Base-by-base conservation (phyloP, 2,113 vertebrate genomes). In the Oxyruncus cristatus region DNA sequence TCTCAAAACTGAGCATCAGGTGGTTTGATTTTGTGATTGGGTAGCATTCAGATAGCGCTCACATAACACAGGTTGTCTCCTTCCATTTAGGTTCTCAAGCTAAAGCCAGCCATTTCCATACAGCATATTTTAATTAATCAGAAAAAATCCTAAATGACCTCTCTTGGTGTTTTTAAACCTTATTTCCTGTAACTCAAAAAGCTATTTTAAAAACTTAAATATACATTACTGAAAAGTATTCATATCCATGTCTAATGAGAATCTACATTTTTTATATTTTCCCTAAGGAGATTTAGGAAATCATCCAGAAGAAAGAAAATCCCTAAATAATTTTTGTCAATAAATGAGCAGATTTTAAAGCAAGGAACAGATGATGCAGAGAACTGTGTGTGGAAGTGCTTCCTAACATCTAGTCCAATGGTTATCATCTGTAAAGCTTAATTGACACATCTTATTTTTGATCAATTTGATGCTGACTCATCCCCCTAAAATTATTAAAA, bases 401-500 rank as follows among this genome's bases (percentile, higher is more conserved):
- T 92, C 72, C 72, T 76, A 95, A 83, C 55, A 80, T 70, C 24
- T n/a, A 92, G 49, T 61, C 41, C 14, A 79, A 85, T 33, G 75
- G 86, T 79, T 86, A 92, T 39, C 62, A 83, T 49, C 49, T 5
- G 1, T 71, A 63, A 88, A 85, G 47, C 46, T 58, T 83, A 52
- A 88, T 67, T 68, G 75, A 59, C 23, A 39, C 11, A 42, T 39
- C 26, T 47, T 72, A 63, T 39, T 55, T 58, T 79, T 85, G 39
- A 75, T 90, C 70, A 93, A 62, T 88, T 91, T 90, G 63, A 68
- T 68, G 82, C 22, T 73, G 68, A 91, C 22, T 91, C 79, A 93
- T 61, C 7, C 22, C 49, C 80, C 63, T 85, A 66, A 80, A 95
- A 76, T 61, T 44, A 68, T 49, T 72, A 92, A 80, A 91, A 91